Evolutionary conservation across 2,797 vertebrate genomes (phyloP), one percentile per base, ranked within the genome.

Genomic region (Enteromius argenteus): DNA sequence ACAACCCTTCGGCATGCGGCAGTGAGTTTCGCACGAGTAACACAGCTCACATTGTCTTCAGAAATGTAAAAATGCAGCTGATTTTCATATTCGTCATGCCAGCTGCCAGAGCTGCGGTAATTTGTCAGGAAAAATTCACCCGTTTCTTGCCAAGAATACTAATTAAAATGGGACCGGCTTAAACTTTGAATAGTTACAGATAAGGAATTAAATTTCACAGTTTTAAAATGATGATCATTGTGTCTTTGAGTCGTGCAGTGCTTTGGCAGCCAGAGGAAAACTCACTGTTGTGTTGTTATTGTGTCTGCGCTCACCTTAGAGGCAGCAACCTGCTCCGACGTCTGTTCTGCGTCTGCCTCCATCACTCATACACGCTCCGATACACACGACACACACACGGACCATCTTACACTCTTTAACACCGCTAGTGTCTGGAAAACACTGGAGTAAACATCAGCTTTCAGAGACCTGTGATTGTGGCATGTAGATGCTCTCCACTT

Each of bases 121-220:
- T 89, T 89, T 86, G 85, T 87, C 86, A 88, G 77, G 73, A 77
- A 89, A 87, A 79, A 85, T 79, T 81, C 80, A 68, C 83, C 72
- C 42, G 66, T 84, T 83, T 85, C 85, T 80, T 89, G 88, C 88
- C 90, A 89, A 83, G 86, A 85, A 88, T 87, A 83, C 85, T 88
- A 89, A 88, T 88, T 90, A 86, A 90, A 85, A 84, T 86, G 84
- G 85, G 84, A 85, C 84, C 60, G 75, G 76, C 86, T 88, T 84
- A 88, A 90, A 90, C 86, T 87, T 89, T 81, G 82, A 89, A 88
- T 89, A 90, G 89, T 90, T 89, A 86, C 86, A 89, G 86, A 88
- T 87, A 86, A 89, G 87, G 85, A 88, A 89, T 90, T 81, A 90
- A 86, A 90, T 87, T 89, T 90, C 87, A 89, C 88, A 88, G 88